These are phyloP conservation scores for Vandiemenella viatica DNA, from an alignment of 2,888 invertebrate species.

Conservation along the genomic window DNA sequence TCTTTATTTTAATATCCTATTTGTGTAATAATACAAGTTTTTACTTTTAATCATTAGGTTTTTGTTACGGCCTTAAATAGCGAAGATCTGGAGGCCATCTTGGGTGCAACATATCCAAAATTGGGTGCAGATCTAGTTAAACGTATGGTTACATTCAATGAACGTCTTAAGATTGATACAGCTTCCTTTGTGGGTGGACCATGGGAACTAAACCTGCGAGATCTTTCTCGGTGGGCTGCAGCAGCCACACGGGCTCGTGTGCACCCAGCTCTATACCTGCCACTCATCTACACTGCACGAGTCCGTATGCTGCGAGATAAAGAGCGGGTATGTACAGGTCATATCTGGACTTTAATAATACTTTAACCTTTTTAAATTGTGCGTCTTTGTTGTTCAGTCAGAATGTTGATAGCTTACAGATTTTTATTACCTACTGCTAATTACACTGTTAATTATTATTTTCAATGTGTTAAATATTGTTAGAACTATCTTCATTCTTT, in stretches of 20 bases:
- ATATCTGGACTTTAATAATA: too few relatives aligned
- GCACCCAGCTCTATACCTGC: conserved; percentile 45
- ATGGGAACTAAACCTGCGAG: conserved; percentile 95
- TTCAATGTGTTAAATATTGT: too few relatives aligned
- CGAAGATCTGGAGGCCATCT: conserved; percentile 47
- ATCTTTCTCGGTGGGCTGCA: conserved; percentile 68
- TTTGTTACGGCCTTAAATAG: too few relatives aligned
- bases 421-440: too few relatives aligned
- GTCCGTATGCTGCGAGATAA: conserved; percentile 72
- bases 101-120: conserved; percentile 45
- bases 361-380: too few relatives aligned
- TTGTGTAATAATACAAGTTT: neutral
- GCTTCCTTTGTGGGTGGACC: conserved; percentile 59
- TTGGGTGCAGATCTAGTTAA: conserved; percentile 43
- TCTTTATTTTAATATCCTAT: neutral
- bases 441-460: too few relatives aligned
- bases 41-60: neutral
- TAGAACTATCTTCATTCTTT: too few relatives aligned
- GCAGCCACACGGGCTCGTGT: conserved; percentile 16
- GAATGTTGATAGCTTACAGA: too few relatives aligned
- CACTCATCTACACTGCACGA: conserved; percentile 71
- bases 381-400: too few relatives aligned
- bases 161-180: conserved; percentile 46
- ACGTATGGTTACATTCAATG: conserved; percentile 67
- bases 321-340: conserved; percentile 40